Base-by-base conservation (phyloP, 2,888 invertebrate genomes). In the Noctua janthe region DNA sequence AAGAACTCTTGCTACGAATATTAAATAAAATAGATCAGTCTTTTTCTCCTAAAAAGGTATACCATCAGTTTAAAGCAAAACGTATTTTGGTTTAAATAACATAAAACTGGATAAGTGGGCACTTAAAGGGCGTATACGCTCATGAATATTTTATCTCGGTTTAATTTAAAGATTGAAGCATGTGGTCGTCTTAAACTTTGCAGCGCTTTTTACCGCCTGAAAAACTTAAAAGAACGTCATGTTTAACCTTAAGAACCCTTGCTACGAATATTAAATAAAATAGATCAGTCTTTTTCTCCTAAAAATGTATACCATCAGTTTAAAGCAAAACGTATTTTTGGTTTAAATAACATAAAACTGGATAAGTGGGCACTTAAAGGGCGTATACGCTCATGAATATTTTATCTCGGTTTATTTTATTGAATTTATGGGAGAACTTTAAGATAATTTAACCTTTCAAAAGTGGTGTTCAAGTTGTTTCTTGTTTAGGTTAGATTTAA, bases 321-420 rank as follows among this genome's bases (percentile, higher is more conserved):
- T 64, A 78, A 76, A 86, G 74, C n/a, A 49, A 82, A 83, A 71
- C 29, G 7, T 8, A n/a, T 70, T 72, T 76, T 72, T 43, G 35
- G 35, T 71, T 80, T 67, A 66, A 29, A 73, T 64, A 72, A 81
- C 47, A 67, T 74, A 71, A 80, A 87, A 56, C 47, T 66, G 54
- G 29, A 70, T 78, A 78, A 71, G 59, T 20, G 54, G 35, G 67
- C 54, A 71, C 74, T 84, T 66, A 74, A 35, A 85, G 39, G 70
- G 20, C 62, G 70, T 67, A 54, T 73, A 78, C 43, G 15, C 69
- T 66, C 43, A 81, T 81, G 81, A 86, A 86, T 78, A 81, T 76
- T 81, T 71, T 72, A 84, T 71, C n/a, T 75, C 39, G 74, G 54
- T 75, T 86, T 73, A 83, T 76, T 81, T 76, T 73, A 81, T 74